Conservation (phyloP, 1,140 invertebrate genomes). For the Brachystomella parvula region DNA sequence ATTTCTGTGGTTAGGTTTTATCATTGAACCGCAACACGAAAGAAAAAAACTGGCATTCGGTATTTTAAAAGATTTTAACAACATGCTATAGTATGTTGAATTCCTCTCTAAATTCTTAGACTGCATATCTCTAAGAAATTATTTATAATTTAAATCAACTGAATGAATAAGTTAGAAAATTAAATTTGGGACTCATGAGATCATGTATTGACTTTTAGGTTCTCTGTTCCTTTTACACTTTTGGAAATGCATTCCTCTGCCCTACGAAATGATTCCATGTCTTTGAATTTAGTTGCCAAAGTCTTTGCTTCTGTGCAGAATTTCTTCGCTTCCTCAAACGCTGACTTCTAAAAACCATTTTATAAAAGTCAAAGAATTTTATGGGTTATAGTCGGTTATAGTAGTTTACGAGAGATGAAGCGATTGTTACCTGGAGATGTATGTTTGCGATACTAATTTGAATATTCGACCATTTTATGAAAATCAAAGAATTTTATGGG, state of each 20-base stretch:
- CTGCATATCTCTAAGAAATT: too few species aligned
- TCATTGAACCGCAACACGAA: too few species aligned
- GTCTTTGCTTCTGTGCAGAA: constrained; percentile 27
- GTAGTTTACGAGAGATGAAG: neutral
- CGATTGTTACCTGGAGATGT: constrained; percentile 24
- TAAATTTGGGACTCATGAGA: neutral
- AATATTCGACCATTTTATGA: constrained; percentile 22
- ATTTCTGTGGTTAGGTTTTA: too few species aligned
- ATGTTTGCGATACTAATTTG: constrained; percentile 25
- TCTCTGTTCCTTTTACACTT: constrained; percentile 8
- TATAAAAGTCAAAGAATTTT: neutral
- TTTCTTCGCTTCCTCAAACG: constrained; percentile 29
- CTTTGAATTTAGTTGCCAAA: constrained; percentile 22
- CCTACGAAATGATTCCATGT: constrained; percentile 21
- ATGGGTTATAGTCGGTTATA: neutral
- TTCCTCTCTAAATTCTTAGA: too few species aligned
- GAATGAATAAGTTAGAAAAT: neutral
- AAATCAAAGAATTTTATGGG: neutral
- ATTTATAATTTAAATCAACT: too few species aligned
- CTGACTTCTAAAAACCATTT: constrained; percentile 29
- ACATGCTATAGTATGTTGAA: too few species aligned
- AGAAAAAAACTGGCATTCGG: too few species aligned
- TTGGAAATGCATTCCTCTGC: constrained; percentile 26
- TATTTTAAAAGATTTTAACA: too few species aligned
- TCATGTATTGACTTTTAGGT: too few species aligned